These are phyloP conservation scores for Drosophila histrio DNA, from an alignment of 2,888 invertebrate genomes.

Conservation along the genomic window DNA sequence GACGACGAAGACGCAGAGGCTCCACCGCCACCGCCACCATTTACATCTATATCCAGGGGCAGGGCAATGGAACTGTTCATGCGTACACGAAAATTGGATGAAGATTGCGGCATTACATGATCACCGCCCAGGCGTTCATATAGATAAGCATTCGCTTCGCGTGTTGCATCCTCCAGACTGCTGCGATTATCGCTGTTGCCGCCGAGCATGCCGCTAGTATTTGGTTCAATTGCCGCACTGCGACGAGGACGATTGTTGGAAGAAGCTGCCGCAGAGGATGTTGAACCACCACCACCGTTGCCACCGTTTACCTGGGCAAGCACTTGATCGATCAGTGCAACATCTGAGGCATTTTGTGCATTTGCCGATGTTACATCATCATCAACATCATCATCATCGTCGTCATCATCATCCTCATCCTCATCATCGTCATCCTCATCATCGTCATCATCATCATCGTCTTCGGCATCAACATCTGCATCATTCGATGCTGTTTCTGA, in stretches of 20 bases:
- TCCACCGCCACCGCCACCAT: constrained; percentile 7
- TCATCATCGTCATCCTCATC: constrained; percentile 64
- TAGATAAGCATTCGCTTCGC: constrained; percentile 39
- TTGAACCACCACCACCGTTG: constrained; percentile 18
- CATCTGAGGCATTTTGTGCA: constrained; percentile 45
- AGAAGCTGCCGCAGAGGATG: constrained; percentile 6
- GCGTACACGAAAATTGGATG: constrained; percentile 58
- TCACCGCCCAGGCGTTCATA: constrained; percentile 45
- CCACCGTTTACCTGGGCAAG: constrained; percentile 37
- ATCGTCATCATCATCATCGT: constrained; percentile 70
- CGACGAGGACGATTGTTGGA: constrained; percentile 64
- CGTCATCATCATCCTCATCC: constrained; percentile 55
- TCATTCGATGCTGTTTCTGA: constrained; percentile 79
- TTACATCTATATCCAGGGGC: constrained; percentile 67
- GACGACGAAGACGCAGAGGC: background rate
- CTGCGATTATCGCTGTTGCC: constrained; percentile 13
- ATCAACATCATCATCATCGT: constrained; percentile 14
- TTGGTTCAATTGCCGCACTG: constrained; percentile 55
- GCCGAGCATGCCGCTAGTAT: constrained; percentile 1
- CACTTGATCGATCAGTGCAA: constrained; percentile 55
- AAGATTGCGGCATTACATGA: constrained; percentile 43
- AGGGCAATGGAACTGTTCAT: constrained; percentile 62
- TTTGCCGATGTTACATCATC: too few relatives aligned
- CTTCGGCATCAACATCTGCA: constrained; percentile 75
- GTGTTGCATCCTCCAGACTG: constrained; percentile 11